Evolutionary conservation across 2,797 vertebrate genomes (phyloP), one percentile per base, ranked within the genome.

Genomic region (Pseudochirops cupreus): DNA sequence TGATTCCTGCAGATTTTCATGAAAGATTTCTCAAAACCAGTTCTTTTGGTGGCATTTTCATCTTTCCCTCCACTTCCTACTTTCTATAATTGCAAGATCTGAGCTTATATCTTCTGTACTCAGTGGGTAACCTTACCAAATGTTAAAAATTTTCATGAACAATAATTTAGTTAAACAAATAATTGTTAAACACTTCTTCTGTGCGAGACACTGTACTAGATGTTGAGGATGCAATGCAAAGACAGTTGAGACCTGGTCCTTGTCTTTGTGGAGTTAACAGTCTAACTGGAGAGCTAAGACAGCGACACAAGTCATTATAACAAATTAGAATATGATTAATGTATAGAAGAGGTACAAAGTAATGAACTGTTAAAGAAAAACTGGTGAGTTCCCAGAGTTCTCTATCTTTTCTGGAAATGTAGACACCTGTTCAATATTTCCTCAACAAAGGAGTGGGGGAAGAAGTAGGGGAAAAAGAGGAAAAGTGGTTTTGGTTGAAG

Each of bases 1-100:
- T 95, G 97, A 98, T 96, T 97, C 97, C 56, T 98, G 94, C 98
- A 98, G 97, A 97, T 94, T 87, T 28, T 96, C 96, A 96, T 91
- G 89, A 96, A 96, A 97, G 96, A 96, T 94, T 97, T 91, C 96
- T 97, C 95, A 94, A 96, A 98, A 96, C 96, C 55, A 93, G 96
- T 98, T 97, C 96, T 97, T 97, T 96, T 95, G 91, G 93, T 50
- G 97, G 94, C 95, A 93, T 96, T 74, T 94, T 95, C 91, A 93
- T 93, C 87, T 95, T 95, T 96, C 62, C 57, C 94, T 97, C 90
- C 92, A 95, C 96, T 96, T 95, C 94, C 6, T 74, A 82, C 89
- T 93, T 94, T 92, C 95, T 96, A 97, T 96, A 95, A 95, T 91
- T 87, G 59, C 55, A 91, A 93, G 91, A 96, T 82, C 57, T 14